Evolutionary conservation across 2,888 invertebrate species (phyloP).

Genomic region (Spisula subtruncata): DNA sequence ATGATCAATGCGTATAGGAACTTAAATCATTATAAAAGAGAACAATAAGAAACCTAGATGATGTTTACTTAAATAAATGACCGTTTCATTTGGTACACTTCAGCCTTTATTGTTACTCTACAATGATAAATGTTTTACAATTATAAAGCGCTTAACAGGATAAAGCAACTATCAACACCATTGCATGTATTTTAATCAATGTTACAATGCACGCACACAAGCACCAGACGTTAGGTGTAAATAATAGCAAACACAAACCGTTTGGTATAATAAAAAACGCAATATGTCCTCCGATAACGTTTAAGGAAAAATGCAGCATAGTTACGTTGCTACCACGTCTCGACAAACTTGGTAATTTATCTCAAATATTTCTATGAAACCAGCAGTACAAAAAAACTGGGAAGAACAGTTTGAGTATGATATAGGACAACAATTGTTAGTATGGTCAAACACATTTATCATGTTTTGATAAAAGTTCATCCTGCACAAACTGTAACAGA

Average conservation of each 20-base stretch:
- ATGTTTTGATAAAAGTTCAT: too few relatives aligned
- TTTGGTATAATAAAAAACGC: neutral
- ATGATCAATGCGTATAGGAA: neutral
- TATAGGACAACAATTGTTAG: neutral
- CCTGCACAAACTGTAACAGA: neutral
- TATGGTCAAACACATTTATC: slow-evolving; percentile 2
- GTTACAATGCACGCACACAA: too few relatives aligned
- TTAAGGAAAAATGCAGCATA: neutral
- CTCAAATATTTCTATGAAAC: neutral
- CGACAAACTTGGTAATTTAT: slow-evolving; percentile 13
- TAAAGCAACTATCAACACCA: slow-evolving; percentile 1
- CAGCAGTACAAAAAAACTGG: neutral
- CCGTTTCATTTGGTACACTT: too few relatives aligned
- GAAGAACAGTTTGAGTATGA: neutral
- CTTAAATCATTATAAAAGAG: too few relatives aligned
- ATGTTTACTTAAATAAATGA: too few relatives aligned
- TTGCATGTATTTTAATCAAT: slow-evolving; percentile 8
- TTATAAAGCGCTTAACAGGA: neutral
- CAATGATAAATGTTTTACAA: slow-evolving; percentile 3
- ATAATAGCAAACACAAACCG: neutral
- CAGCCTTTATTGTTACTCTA: too few relatives aligned
- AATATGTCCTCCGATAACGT: neutral
- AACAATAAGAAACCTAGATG: neutral
- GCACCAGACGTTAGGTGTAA: too few relatives aligned
- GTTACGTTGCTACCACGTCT: neutral